Percentiles rank a stretch among this genome's conserved stretches.
phyloP scores from a whole-genome alignment of 2,113 vertebrate species.

The Gopherus flavomarginatus region DNA sequence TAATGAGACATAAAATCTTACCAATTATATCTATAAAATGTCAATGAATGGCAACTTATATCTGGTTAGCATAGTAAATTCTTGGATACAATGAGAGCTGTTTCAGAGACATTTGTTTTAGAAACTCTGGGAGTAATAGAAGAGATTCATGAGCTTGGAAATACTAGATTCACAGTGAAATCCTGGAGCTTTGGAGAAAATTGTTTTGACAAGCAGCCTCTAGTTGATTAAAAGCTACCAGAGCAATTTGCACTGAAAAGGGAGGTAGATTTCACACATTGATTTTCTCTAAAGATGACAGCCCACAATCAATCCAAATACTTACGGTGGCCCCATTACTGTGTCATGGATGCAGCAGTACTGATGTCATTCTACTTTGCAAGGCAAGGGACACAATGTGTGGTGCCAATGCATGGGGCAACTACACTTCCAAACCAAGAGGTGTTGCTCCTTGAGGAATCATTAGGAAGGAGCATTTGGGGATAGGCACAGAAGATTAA shows the following conservation, averaged over 20 bases:
- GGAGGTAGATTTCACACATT: rapidly evolving
- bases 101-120: background rate
- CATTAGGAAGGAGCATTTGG: background rate
- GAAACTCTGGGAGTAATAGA: background rate
- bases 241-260: background rate
- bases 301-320: background rate
- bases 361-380: background rate
- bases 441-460: rapidly evolving
- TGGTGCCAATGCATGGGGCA: background rate
- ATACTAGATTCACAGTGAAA: background rate
- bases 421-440: background rate
- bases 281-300: background rate
- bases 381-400: rapidly evolving
- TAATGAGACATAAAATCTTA: constrained; percentile 20
- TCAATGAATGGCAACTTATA: constrained; percentile 1
- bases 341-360: rapidly evolving
- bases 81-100: rapidly evolving
- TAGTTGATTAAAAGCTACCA: background rate
- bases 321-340: background rate
- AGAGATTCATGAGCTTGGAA: background rate
- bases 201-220: background rate
- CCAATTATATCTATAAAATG: constrained; percentile 23
- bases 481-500: too few relatives aligned
- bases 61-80: constrained; percentile 3
- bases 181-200: rapidly evolving